Conservation (phyloP, 2,797 vertebrate genomes). For the Periophthalmus magnuspinnatus region DNA sequence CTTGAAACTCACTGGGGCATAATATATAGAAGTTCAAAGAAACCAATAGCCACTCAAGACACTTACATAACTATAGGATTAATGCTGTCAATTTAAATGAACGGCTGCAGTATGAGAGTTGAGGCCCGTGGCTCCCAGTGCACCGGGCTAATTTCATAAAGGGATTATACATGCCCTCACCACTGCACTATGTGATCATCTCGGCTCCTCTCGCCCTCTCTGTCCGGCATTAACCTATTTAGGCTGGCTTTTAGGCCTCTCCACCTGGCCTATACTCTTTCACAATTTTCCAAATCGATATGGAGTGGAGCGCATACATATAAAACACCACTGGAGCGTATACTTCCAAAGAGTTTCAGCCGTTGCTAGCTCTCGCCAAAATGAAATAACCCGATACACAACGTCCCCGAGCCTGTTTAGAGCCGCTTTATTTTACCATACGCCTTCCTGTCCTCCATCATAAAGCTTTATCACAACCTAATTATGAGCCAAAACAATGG, state of each 20-base stretch:
- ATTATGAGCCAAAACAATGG: slow-evolving; percentile 67
- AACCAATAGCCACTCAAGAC: slow-evolving; percentile 14
- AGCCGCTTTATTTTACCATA: slow-evolving; percentile 54
- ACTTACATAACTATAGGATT: slow-evolving; percentile 5
- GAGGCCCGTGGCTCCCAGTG: slow-evolving; percentile 38
- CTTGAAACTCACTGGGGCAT: slow-evolving; percentile 4
- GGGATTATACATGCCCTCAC: slow-evolving; percentile 57
- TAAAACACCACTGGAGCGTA: slow-evolving; percentile 54
- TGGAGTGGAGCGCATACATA: slow-evolving; percentile 66
- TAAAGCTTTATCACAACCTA: slow-evolving; percentile 62
- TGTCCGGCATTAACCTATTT: slow-evolving; percentile 65
- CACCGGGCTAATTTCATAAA: slow-evolving; percentile 61
- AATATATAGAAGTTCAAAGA: slow-evolving; percentile 4
- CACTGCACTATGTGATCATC: slow-evolving; percentile 41
- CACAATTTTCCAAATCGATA: slow-evolving; percentile 78
- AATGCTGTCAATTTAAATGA: slow-evolving; percentile 8
- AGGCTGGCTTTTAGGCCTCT: slow-evolving; percentile 62
- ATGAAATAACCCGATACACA: slow-evolving; percentile 56
- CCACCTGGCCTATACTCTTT: slow-evolving; percentile 63
- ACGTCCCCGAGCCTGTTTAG: slow-evolving; percentile 44
- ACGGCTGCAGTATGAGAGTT: slow-evolving; percentile 49
- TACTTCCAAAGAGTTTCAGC: slow-evolving; percentile 40
- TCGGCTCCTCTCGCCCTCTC: slow-evolving; percentile 35
- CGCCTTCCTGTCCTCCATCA: slow-evolving; percentile 44
- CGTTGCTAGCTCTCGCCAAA: slow-evolving; percentile 53